Evolutionary conservation across 2,888 invertebrate species (phyloP), one percentile per base, ranked within the genome.

Genomic region (Balanococcus diminutus): DNA sequence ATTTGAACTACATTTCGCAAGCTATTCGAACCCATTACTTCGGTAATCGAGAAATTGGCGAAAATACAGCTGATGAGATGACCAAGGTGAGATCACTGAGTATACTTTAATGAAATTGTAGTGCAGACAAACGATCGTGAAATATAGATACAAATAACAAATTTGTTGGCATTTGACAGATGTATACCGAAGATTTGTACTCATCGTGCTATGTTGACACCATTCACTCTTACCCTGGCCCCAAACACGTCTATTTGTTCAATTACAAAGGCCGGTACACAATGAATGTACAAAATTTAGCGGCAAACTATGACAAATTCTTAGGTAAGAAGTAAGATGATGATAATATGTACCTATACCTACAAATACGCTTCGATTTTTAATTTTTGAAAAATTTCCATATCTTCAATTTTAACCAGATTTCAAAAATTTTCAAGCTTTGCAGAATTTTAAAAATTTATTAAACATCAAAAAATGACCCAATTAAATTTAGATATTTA

Each of bases 1-100:
- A 84, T 39, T 32, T 67, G 5, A 32, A 84, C 72, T 84, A 67
- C 16, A 39, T 67, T 19, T 84, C 84, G 0, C 19, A 19, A 32
- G 6, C 36, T 4, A 14, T 84, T 8, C n/a, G 56, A 16, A 22
- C 22, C 9, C 67, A 51, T 67, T 84, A 32, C 22, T 67, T 84
- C 28, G 84, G 67, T 0, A 67, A 36, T n/a, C 6, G 31, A 67
- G 32, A 84, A 67, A 51, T 84, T 6, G 51, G 51, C 36, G 36
- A 11, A 5, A 16, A 36, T 2, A 84, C 84, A n/a, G 28, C 51
- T 2, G 16, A 19, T 28, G 72, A 19, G 22, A 14, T 84, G 32
- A 19, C n/a, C 11, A 11, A 14, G 16, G 84, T 84, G 22, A 84
- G n/a, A 67, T 22, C 11, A 9, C 56, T n/a, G 56, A 46, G 2